Conservation (phyloP, 2,888 invertebrate species). For the Beris chalybata region DNA sequence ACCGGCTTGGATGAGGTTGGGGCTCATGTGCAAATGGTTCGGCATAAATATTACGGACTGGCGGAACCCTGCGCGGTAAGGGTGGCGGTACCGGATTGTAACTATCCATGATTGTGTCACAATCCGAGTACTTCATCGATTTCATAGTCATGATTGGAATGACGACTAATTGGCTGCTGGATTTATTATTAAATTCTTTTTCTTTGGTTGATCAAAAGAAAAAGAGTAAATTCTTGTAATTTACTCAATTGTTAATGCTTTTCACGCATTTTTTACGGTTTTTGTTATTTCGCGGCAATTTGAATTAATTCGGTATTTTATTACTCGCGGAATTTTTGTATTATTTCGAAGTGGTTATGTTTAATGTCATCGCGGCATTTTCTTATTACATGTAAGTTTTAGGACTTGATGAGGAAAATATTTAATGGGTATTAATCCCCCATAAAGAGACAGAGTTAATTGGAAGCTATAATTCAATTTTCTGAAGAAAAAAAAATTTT, state of each 20-base stretch:
- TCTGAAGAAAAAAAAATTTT: no score
- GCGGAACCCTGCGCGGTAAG: constrained; percentile 55
- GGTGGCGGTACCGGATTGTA: constrained; percentile 58
- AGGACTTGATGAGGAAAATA: no score
- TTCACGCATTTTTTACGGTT: constrained; percentile 24
- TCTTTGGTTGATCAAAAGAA: background rate
- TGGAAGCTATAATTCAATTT: no score
- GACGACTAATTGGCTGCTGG: background rate
- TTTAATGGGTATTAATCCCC: no score
- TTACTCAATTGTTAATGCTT: constrained; percentile 23
- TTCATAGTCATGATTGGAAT: constrained; percentile 55
- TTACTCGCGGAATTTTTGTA: background rate
- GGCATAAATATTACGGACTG: constrained; percentile 56
- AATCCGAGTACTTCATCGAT: constrained; percentile 58
- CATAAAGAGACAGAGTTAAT: no score
- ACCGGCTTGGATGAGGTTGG: constrained; percentile 55
- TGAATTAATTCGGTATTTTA: background rate
- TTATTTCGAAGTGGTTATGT: background rate
- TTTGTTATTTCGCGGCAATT: background rate
- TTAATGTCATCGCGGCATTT: no score
- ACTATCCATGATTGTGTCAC: constrained; percentile 59
- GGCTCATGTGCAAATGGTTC: constrained; percentile 58
- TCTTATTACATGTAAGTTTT: no score
- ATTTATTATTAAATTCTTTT: background rate
- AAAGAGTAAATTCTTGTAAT: background rate